phyloP scores from a whole-genome alignment of 1,140 invertebrate genomes.

The Venturia canescens region DNA sequence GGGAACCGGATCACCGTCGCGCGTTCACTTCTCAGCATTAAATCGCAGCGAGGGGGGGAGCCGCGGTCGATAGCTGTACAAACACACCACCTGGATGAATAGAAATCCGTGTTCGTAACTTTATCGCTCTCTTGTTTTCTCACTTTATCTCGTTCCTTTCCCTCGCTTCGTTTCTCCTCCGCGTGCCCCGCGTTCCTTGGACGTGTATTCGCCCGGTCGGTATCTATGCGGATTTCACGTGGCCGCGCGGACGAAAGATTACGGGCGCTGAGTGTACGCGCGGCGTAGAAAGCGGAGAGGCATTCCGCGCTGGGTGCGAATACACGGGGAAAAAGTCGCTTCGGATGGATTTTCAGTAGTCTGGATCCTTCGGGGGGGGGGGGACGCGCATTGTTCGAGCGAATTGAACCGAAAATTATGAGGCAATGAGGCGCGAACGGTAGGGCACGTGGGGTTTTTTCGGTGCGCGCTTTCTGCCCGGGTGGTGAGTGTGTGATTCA shows the following conservation, averaged over 20 bases:
- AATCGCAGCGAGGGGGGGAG: background rate
- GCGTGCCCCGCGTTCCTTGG: no score
- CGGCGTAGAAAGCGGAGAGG: background rate
- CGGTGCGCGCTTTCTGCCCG: no score
- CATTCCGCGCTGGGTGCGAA: constrained; percentile 23
- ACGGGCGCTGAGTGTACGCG: background rate
- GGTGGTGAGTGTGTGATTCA: background rate
- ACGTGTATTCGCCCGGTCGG: background rate
- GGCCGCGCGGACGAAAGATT: constrained; percentile 28
- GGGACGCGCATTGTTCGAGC: constrained; percentile 36
- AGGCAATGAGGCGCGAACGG: constrained; percentile 30
- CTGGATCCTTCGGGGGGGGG: background rate
- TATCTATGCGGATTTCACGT: constrained; percentile 21
- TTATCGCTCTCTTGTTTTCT: constrained; percentile 23
- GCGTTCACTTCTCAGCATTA: constrained; percentile 1
- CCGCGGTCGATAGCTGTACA: constrained; percentile 17
- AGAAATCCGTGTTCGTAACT: constrained; percentile 10
- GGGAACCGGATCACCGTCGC: background rate
- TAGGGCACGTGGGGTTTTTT: constrained; percentile 7
- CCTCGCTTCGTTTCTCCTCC: no score
- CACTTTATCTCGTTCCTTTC: constrained; percentile 19
- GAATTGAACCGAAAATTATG: constrained; percentile 38
- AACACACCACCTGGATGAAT: constrained; percentile 18
- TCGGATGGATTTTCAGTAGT: no score
- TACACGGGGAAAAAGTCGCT: no score